Conservation (phyloP, 2,113 vertebrate species). For the Microtus richardsoni region DNA sequence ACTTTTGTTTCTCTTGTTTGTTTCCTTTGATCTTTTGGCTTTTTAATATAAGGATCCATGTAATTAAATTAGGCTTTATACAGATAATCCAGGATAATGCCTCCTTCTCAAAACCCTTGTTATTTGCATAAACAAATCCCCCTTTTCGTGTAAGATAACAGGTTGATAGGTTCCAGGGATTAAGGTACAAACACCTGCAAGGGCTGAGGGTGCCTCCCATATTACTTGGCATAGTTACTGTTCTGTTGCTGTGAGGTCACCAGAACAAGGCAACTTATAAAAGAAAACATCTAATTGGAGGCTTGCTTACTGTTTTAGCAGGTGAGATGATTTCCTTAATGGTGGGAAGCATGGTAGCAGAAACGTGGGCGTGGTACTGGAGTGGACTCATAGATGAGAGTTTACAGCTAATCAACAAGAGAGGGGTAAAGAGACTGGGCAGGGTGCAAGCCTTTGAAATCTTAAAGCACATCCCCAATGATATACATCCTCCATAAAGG, state of each 20-base stretch:
- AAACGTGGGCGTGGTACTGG: background rate
- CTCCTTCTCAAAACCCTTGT: background rate
- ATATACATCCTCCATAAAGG: background rate
- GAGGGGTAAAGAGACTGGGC: background rate
- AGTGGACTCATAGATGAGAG: background rate
- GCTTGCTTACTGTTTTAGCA: background rate
- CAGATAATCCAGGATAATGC: background rate
- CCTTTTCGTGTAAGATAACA: background rate
- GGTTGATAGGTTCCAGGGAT: background rate
- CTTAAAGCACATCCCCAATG: background rate
- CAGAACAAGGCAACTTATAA: background rate
- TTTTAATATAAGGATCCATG: background rate
- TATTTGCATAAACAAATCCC: background rate
- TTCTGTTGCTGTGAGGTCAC: background rate
- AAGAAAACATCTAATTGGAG: background rate
- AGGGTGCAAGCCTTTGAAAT: background rate
- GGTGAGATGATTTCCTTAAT: background rate
- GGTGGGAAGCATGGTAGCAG: background rate
- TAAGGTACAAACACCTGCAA: background rate
- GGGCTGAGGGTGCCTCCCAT: too few species aligned
- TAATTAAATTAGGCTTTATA: background rate
- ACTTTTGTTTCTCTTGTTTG: slow-evolving; percentile 1
- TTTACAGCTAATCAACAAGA: background rate
- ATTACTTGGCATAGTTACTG: background rate
- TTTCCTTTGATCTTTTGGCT: background rate